These are phyloP conservation scores for Drosophila malerkotliana DNA, from an alignment of 1,140 invertebrate species.

Conservation along the genomic window DNA sequence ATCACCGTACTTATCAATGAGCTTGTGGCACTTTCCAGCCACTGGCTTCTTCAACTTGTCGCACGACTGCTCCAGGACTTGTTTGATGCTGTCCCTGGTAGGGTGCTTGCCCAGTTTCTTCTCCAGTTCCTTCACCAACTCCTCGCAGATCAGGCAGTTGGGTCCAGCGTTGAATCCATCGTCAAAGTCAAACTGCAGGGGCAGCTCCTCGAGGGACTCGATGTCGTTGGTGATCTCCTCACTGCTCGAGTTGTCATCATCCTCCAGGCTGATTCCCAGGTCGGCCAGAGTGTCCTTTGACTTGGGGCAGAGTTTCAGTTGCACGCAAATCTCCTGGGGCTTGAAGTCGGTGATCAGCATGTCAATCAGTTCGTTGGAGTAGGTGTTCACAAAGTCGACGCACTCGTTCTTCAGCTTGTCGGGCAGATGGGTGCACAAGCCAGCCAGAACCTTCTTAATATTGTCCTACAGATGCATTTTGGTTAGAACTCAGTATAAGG, in stretches of 20 bases:
- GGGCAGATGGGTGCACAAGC: slow-evolving; percentile 89
- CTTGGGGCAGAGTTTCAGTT: slow-evolving; percentile 88
- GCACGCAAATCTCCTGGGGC: slow-evolving; percentile 91
- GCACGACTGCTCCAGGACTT: slow-evolving; percentile 62
- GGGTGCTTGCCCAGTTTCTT: slow-evolving; percentile 67
- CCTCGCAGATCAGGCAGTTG: slow-evolving; percentile 75
- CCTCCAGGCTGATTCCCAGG: slow-evolving; percentile 56
- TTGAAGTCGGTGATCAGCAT: slow-evolving; percentile 91
- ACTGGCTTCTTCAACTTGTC: slow-evolving; percentile 65
- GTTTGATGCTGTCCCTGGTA: slow-evolving; percentile 66
- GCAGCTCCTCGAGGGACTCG: slow-evolving; percentile 47
- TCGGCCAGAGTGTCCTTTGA: slow-evolving; percentile 70
- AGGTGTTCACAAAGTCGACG: slow-evolving; percentile 90
- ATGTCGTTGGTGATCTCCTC: slow-evolving; percentile 65
- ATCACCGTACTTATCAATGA: slow-evolving; percentile 76
- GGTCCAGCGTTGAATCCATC: slow-evolving; percentile 48
- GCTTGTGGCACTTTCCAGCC: slow-evolving; percentile 65
- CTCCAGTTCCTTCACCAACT: slow-evolving; percentile 69
- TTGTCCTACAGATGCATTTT: slow-evolving; percentile 83
- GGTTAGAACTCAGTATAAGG: background rate
- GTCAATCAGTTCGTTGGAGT: slow-evolving; percentile 90
- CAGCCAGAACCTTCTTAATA: slow-evolving; percentile 89
- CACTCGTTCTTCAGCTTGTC: slow-evolving; percentile 88
- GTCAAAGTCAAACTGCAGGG: slow-evolving; percentile 73
- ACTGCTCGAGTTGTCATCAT: slow-evolving; percentile 53